A percentile compares a stretch with the other conserved stretches of the same genome.
These are phyloP conservation scores for Parascotia fuliginaria DNA, from an alignment of 2,888 invertebrate species.

Conservation along the genomic window DNA sequence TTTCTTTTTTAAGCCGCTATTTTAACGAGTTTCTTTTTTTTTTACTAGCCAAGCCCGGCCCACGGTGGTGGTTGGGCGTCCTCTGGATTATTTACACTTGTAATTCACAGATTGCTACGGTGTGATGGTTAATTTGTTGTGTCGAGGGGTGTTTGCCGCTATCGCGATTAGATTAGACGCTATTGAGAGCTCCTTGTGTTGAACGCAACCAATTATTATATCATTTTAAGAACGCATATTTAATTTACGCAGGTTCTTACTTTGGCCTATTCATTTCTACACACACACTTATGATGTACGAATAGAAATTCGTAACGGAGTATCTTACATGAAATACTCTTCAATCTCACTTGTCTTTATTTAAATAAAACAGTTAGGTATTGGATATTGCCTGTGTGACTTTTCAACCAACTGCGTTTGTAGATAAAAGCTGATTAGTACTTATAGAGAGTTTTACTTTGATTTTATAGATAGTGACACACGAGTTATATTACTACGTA, in stretches of 20 bases:
- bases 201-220: slow-evolving; percentile 35
- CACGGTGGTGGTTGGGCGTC: slow-evolving; percentile 83
- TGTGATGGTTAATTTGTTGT: slow-evolving; percentile 73
- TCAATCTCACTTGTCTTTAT: too few species aligned
- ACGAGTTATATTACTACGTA: too few species aligned
- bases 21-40: slow-evolving; percentile 83
- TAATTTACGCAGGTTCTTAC: slow-evolving; percentile 3
- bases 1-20: slow-evolving; percentile 85
- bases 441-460: too few species aligned
- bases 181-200: slow-evolving; percentile 52
- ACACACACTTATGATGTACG: too few species aligned
- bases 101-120: slow-evolving; percentile 78
- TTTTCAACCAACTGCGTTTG: too few species aligned
- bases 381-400: too few species aligned
- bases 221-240: slow-evolving; percentile 33
- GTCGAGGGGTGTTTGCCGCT: slow-evolving; percentile 55
- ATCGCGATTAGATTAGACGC: slow-evolving; percentile 67
- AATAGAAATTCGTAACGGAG: too few species aligned
- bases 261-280: background rate
- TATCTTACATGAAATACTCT: too few species aligned
- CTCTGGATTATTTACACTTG: slow-evolving; percentile 84
- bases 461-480: too few species aligned
- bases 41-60: slow-evolving; percentile 74
- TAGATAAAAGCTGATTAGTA: too few species aligned
- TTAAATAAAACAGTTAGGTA: too few species aligned